Conservation (phyloP, 2,888 invertebrate genomes). For the Aporophyla nigra region DNA sequence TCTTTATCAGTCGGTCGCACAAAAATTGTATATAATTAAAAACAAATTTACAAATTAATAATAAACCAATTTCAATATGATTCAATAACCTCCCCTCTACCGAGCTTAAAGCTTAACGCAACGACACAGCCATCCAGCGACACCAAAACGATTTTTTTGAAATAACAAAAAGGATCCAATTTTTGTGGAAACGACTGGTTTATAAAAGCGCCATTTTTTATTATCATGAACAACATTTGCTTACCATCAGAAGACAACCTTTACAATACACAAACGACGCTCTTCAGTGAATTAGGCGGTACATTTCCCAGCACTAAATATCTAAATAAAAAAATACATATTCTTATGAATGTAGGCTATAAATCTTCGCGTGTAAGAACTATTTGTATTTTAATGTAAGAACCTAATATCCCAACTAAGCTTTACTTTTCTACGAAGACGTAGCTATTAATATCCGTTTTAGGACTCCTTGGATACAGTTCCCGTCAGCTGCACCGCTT, state of each 20-base stretch:
- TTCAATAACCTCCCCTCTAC: slow-evolving; percentile 38
- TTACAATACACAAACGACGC: slow-evolving; percentile 27
- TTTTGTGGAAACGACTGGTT: slow-evolving; percentile 52
- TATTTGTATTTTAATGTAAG: slow-evolving; percentile 83
- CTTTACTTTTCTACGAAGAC: slow-evolving; percentile 88
- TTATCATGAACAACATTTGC: slow-evolving; percentile 28
- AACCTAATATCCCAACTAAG: slow-evolving; percentile 83
- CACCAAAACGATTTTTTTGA: slow-evolving; percentile 34
- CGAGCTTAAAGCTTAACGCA: slow-evolving; percentile 52
- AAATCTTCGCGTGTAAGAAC: slow-evolving; percentile 85
- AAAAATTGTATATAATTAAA: slow-evolving; percentile 44
- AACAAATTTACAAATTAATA: slow-evolving; percentile 17
- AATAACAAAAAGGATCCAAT: slow-evolving; percentile 26
- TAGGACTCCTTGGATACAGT: slow-evolving; percentile 78
- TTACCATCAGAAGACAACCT: slow-evolving; percentile 54
- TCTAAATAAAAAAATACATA: slow-evolving; percentile 78
- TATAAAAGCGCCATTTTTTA: slow-evolving; percentile 25
- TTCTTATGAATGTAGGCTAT: slow-evolving; percentile 90
- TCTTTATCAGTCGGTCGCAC: slow-evolving; percentile 41
- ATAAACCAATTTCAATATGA: slow-evolving; percentile 23
- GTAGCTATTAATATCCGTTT: slow-evolving; percentile 79
- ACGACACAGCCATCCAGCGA: slow-evolving; percentile 43
- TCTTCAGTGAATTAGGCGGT: slow-evolving; percentile 76
- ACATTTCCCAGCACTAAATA: slow-evolving; percentile 48
- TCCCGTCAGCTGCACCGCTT: slow-evolving; percentile 78